Conservation (phyloP, 2,888 invertebrate genomes). For the Watsonalla binaria region DNA sequence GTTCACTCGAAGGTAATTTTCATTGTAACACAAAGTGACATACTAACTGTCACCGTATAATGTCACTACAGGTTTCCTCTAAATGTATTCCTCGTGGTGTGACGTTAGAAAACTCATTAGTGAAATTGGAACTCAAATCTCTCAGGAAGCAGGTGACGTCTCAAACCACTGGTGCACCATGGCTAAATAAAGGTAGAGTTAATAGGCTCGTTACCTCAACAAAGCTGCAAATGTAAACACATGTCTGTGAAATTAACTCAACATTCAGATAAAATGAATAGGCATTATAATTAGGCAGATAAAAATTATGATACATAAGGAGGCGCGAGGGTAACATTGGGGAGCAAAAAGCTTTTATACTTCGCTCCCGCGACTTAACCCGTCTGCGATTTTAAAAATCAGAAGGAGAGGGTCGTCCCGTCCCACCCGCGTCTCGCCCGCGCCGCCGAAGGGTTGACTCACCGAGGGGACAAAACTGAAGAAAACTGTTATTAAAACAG, state of each 20-base stretch:
- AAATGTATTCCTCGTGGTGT: too few relatives aligned
- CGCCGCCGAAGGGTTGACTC: constrained; percentile 36
- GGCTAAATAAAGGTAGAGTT: too few relatives aligned
- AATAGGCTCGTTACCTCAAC: too few relatives aligned
- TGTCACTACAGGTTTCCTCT: too few relatives aligned
- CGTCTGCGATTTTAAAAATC: constrained; percentile 73
- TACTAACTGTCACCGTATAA: too few relatives aligned
- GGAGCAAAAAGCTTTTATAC: constrained; percentile 30
- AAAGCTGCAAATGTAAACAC: background rate
- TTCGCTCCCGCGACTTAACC: constrained; percentile 52
- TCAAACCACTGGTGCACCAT: too few relatives aligned
- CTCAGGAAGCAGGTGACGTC: too few relatives aligned
- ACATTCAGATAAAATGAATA: background rate
- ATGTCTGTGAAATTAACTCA: background rate
- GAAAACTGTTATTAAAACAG: constrained; percentile 72
- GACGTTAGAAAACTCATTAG: too few relatives aligned
- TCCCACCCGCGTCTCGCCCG: constrained; percentile 19
- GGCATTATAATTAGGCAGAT: constrained; percentile 14
- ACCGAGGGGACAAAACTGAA: constrained; percentile 50
- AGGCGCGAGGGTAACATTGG: constrained; percentile 23
- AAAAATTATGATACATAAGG: constrained; percentile 27
- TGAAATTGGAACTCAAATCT: too few relatives aligned
- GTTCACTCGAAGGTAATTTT: too few relatives aligned
- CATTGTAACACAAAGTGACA: too few relatives aligned
- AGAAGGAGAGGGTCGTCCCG: constrained; percentile 44